A percentile compares a stretch with the other conserved stretches of the same genome.
Evolutionary conservation across 2,797 vertebrate genomes (phyloP).

Genomic region (Bryconaethiops microstoma): DNA sequence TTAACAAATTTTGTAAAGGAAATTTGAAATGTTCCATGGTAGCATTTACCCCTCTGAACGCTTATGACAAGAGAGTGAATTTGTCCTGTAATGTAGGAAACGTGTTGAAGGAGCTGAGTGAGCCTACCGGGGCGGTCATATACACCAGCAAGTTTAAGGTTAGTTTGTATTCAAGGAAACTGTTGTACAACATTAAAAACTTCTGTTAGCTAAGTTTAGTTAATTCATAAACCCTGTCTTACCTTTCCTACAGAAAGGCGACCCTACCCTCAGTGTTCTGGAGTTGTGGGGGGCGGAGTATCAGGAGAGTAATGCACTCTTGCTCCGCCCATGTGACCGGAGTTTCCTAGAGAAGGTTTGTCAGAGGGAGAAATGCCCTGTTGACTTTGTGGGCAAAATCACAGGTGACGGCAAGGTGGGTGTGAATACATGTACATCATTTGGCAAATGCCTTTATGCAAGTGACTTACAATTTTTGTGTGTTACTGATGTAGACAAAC

Average conservation of each 20-base stretch:
- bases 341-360: slow-evolving; percentile 81
- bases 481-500: no score
- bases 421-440: slow-evolving; percentile 6
- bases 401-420: slow-evolving; percentile 85
- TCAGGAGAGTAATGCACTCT: slow-evolving; percentile 91
- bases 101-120: slow-evolving; percentile 91
- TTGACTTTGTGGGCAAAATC: slow-evolving; percentile 87
- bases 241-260: slow-evolving; percentile 78
- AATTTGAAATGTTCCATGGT: background rate
- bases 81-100: slow-evolving; percentile 77
- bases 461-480: no score
- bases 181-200: background rate
- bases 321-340: slow-evolving; percentile 74
- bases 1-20: no score
- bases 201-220: background rate
- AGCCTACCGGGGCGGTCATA: slow-evolving; percentile 87
- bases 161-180: background rate
- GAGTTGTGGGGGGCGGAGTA: slow-evolving; percentile 96
- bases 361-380: slow-evolving; percentile 85
- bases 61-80: background rate
- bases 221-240: background rate
- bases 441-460: no score
- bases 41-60: background rate
- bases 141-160: slow-evolving; percentile 89
- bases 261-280: slow-evolving; percentile 89